phyloP scores from a whole-genome alignment of 2,113 vertebrate species.

The Scomber scombrus region DNA sequence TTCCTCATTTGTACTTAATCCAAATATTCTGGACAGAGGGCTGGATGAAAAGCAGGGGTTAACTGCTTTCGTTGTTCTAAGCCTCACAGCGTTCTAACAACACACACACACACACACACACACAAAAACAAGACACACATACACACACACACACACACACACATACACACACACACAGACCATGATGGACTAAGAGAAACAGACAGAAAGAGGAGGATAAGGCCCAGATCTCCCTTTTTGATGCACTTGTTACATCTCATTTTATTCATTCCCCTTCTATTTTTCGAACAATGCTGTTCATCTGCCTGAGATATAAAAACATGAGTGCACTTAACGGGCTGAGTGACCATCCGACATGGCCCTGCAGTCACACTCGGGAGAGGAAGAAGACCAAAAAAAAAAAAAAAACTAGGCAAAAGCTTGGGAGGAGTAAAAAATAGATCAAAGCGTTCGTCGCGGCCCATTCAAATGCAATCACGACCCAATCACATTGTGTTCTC shows the following conservation, averaged over 20 bases:
- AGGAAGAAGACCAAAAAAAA: slow-evolving; percentile 5
- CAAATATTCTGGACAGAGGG: slow-evolving; percentile 68
- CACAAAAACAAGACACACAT: not conserved
- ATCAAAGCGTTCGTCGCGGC: slow-evolving; percentile 87
- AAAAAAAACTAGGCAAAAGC: slow-evolving; percentile 40
- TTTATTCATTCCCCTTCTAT: slow-evolving; percentile 18
- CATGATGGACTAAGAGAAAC: slow-evolving; percentile 10
- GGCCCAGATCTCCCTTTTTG: slow-evolving; percentile 17
- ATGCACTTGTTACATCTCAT: slow-evolving; percentile 4
- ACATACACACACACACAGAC: too few relatives aligned
- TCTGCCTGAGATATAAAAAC: slow-evolving; percentile 21
- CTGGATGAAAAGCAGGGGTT: slow-evolving; percentile 70
- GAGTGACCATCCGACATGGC: slow-evolving; percentile 74
- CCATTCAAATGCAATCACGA: slow-evolving; percentile 89
- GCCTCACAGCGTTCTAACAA: slow-evolving; percentile 6
- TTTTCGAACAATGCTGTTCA: slow-evolving; percentile 52
- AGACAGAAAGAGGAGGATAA: slow-evolving; percentile 9
- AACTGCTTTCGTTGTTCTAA: slow-evolving; percentile 56
- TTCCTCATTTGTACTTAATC: slow-evolving; percentile 78
- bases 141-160: too few relatives aligned
- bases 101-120: slow-evolving; percentile 18
- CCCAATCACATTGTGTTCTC: slow-evolving; percentile 87
- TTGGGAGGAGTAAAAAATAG: slow-evolving; percentile 75
- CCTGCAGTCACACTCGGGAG: slow-evolving; percentile 75
- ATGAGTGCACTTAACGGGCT: slow-evolving; percentile 60